Evolutionary conservation across 23 tunicate genomes (phyloP).

Genomic region (Diplosoma virens): DNA sequence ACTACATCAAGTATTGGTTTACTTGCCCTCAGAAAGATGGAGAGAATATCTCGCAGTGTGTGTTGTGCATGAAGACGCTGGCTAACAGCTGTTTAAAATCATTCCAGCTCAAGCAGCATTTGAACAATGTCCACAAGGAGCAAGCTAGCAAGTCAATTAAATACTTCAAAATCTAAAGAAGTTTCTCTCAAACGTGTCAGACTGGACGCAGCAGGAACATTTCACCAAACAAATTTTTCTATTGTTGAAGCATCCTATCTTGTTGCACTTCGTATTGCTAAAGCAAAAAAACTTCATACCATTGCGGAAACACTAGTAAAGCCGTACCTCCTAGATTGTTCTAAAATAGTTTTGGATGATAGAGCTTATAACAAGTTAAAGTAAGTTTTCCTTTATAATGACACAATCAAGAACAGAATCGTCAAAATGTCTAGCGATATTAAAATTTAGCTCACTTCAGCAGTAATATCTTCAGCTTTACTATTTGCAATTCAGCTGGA

Average conservation of each 20-base stretch:
- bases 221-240: background rate
- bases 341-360: background rate
- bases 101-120: background rate
- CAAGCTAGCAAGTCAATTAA: background rate
- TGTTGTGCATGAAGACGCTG: background rate
- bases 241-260: background rate
- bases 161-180: background rate
- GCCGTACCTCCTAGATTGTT: background rate
- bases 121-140: background rate
- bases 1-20: background rate
- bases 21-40: background rate
- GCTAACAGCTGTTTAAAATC: background rate
- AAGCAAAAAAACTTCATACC: background rate
- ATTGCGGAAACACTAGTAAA: background rate
- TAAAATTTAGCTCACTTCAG: background rate
- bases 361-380: background rate
- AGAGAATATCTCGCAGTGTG: background rate
- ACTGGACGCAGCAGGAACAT: background rate
- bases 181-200: background rate
- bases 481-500: background rate
- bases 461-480: background rate
- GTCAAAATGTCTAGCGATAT: background rate
- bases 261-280: background rate
- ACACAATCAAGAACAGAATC: background rate
- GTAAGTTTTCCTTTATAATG: background rate